phyloP scores from a whole-genome alignment of 2,888 invertebrate genomes.

The Neuroscelio doddi region DNA sequence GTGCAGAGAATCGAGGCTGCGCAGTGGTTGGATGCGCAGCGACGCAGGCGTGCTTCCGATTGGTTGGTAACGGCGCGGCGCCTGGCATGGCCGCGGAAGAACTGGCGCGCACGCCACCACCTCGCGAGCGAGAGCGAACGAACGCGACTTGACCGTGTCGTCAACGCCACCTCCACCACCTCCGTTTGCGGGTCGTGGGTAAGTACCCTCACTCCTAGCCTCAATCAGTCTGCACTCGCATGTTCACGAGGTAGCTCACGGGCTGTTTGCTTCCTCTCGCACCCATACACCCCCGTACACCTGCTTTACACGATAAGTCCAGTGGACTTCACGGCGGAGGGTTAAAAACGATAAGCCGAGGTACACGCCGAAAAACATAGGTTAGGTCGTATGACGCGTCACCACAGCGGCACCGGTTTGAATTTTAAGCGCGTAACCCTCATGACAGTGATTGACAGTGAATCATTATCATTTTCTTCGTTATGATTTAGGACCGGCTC shows the following conservation, averaged over 20 bases:
- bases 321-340: conserved; percentile 47
- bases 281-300: conserved; percentile 50
- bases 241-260: conserved; percentile 70
- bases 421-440: conserved; percentile 10
- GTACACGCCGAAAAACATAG: conserved; percentile 44
- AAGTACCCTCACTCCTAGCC: conserved; percentile 68
- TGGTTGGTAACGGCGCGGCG: conserved; percentile 25
- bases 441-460: conserved; percentile 27
- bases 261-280: conserved; percentile 66
- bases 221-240: conserved; percentile 71
- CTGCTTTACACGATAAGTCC: conserved; percentile 48
- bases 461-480: not conserved
- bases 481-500: not conserved
- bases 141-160: conserved; percentile 58
- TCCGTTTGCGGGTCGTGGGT: conserved; percentile 65
- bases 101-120: too few species aligned
- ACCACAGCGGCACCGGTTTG: conserved; percentile 21
- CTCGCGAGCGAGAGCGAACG: conserved; percentile 11
- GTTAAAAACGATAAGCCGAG: conserved; percentile 36
- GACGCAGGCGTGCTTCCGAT: conserved; percentile 36
- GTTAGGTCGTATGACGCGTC: conserved; percentile 46
- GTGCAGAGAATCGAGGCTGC: conserved; percentile 29
- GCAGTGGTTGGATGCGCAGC: conserved; percentile 46
- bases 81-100: conserved; percentile 56
- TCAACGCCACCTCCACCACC: conserved; percentile 59